A percentile compares a stretch with the other conserved stretches of the same genome.
Conservation (phyloP, 2,888 invertebrate species). For the Agriopis aurantiaria region DNA sequence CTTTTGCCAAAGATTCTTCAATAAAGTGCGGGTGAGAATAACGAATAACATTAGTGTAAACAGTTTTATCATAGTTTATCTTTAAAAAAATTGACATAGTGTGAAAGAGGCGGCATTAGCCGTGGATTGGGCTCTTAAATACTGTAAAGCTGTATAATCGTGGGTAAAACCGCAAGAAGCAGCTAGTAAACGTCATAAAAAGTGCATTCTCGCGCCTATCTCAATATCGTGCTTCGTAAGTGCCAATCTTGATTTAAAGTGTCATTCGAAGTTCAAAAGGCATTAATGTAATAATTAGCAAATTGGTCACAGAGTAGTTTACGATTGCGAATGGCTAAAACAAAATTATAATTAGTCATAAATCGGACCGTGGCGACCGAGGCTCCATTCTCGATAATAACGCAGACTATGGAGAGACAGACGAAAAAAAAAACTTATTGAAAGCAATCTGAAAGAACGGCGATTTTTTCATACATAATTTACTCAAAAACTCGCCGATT, state of each 20-base stretch:
- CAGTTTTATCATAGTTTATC: no score
- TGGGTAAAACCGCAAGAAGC: not conserved
- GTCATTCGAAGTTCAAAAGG: constrained; percentile 39
- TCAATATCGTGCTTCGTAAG: constrained; percentile 3
- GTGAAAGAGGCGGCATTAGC: no score
- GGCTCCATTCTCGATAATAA: constrained; percentile 68
- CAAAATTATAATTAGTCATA: constrained; percentile 81
- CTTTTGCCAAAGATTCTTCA: no score
- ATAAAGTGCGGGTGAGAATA: no score
- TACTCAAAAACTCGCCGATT: no score
- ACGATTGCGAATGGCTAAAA: constrained; percentile 72
- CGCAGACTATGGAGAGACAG: constrained; percentile 1
- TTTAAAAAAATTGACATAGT: no score
- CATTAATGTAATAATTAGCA: constrained; percentile 70
- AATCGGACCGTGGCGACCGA: constrained; percentile 73
- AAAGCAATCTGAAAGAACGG: no score
- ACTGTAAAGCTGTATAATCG: not conserved
- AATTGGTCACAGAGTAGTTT: constrained; percentile 81
- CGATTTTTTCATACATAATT: no score
- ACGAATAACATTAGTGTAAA: no score
- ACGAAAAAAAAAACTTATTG: not conserved
- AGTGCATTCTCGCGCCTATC: not conserved
- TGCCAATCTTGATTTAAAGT: constrained; percentile 29
- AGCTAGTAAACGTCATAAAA: not conserved
- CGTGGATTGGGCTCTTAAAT: not conserved